Evolutionary conservation across 2,797 vertebrate genomes (phyloP), one percentile per base, ranked within the genome.

Genomic region (Orientallactaga sibirica): DNA sequence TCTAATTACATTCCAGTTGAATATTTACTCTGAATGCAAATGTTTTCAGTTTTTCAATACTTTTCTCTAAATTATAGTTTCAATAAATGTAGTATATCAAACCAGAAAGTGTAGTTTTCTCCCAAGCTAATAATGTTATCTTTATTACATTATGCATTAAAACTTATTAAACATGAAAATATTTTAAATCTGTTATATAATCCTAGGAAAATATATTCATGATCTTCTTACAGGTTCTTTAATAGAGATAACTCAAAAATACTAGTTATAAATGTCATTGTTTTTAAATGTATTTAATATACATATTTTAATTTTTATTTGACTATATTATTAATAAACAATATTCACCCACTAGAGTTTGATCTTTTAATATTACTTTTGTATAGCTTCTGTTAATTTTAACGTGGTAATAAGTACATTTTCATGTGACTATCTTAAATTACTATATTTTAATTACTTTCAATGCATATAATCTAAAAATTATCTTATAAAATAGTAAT

Each of bases 1-100:
- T 93, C 52, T 97, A 88, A 96, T 97, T 97, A 96, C 82, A 95
- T 92, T 96, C 52, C 74, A 92, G 24, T 90, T 82, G 87, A 75
- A 87, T 93, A 86, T 20, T 43, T 55, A 78, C 43, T 92, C 79
- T 76, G 82, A 94, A 95, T 93, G 90, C 9, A 92, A 37, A 91
- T 79, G 89, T 41, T 43, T 92, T 33, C 3, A 43, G 2, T 77
- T 96, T 96, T 92, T 15, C 58, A 95, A n/a, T 88, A 93, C 90
- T 90, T 94, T 87, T 93, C 24, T 41, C 12, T 74, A 67, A 96
- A 83, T 22, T 6, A 94, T 78, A 81, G 25, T 7, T 24, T 41
- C 64, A 62, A 67, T 77, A 41, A 41, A 86, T 10, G 61, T 27
- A 88, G 78, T 43, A 76, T 20, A 94, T 85, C 81, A 92, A 93